Conservation (phyloP, 92 coral and sea anemone genomes). For the Pocillopora grandis region DNA sequence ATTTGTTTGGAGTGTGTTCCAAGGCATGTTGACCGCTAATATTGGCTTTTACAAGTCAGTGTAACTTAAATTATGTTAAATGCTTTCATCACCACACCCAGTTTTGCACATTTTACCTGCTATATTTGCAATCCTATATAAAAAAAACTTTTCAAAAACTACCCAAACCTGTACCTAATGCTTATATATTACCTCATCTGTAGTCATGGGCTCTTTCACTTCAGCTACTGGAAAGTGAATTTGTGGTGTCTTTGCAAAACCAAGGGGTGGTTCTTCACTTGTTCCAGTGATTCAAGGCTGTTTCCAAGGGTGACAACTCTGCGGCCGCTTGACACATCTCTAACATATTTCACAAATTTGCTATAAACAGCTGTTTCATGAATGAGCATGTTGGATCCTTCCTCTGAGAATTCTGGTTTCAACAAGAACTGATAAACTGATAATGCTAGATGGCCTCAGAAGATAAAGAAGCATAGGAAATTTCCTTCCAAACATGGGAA, state of each 20-base stretch:
- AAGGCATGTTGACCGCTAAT: slow-evolving; percentile 15
- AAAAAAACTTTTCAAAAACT: not conserved
- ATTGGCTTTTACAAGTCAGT: slow-evolving; percentile 6
- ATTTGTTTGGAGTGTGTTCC: slow-evolving; percentile 17
- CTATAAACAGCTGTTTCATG: slow-evolving; percentile 45
- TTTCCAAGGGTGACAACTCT: not conserved
- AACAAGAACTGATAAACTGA: slow-evolving; percentile 42
- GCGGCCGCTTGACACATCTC: slow-evolving; percentile 52
- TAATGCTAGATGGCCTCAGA: slow-evolving; percentile 47
- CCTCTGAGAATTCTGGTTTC: slow-evolving; percentile 52
- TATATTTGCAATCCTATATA: not conserved
- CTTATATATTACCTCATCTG: slow-evolving; percentile 5
- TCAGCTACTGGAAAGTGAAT: slow-evolving; percentile 10
- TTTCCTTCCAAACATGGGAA: slow-evolving; percentile 36
- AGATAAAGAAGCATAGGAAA: slow-evolving; percentile 33
- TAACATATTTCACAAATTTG: slow-evolving; percentile 49
- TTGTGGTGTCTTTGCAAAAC: slow-evolving; percentile 19
- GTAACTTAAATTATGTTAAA: slow-evolving; percentile 4
- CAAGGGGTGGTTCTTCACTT: slow-evolving; percentile 28
- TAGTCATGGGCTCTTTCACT: not conserved
- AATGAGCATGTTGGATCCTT: slow-evolving; percentile 34
- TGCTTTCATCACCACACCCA: slow-evolving; percentile 6
- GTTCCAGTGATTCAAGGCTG: slow-evolving; percentile 15
- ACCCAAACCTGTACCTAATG: not conserved
- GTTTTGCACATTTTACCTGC: slow-evolving; percentile 20